Conservation (phyloP, 2,113 vertebrate species). For the Pollimyrus isidori region DNA sequence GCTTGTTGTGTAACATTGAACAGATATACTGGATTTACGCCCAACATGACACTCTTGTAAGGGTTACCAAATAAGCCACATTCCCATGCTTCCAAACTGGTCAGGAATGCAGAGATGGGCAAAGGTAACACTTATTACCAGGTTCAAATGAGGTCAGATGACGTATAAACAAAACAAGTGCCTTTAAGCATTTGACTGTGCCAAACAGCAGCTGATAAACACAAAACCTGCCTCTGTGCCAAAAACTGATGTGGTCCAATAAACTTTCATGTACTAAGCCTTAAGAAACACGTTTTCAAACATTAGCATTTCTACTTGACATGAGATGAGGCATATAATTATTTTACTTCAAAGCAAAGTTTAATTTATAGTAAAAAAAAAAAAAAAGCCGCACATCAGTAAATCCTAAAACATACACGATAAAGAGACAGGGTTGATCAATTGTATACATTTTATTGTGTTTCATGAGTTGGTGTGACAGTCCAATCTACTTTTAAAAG, state of each 20-base stretch:
- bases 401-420: background rate
- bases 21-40: background rate
- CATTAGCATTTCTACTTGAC: background rate
- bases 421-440: conserved; percentile 18
- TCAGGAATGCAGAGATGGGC: background rate
- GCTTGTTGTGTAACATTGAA: background rate
- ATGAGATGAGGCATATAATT: background rate
- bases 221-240: background rate
- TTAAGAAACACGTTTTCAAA: background rate
- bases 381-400: background rate
- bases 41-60: background rate
- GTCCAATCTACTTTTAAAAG: conserved; percentile 25
- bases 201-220: background rate
- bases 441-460: conserved; percentile 46
- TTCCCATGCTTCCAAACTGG: background rate
- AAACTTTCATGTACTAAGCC: background rate
- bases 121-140: background rate
- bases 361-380: background rate
- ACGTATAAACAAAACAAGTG: background rate
- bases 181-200: background rate
- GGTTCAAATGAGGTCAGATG: background rate
- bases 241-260: background rate
- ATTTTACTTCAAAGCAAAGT: background rate
- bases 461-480: conserved; percentile 36
- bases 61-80: background rate